Percentiles rank a stretch among this genome's conserved stretches.
Evolutionary conservation across 2,888 invertebrate genomes (phyloP).

Genomic region (Amphiduros pacificus): DNA sequence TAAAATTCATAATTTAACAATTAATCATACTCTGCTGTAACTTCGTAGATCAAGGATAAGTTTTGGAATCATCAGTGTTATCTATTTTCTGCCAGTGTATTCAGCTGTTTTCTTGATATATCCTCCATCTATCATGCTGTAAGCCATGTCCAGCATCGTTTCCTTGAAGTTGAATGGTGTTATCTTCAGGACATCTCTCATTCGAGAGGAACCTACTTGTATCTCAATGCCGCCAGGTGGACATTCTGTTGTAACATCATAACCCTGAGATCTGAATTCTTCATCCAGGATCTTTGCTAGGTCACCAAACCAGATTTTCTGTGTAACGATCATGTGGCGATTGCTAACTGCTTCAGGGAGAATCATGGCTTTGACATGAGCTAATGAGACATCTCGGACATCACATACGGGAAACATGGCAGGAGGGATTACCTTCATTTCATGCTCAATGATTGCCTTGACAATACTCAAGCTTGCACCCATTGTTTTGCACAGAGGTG

Average conservation of each 20-base stretch:
- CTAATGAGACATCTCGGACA: neutral
- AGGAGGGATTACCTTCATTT: constrained; percentile 14
- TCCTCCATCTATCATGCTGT: constrained; percentile 62
- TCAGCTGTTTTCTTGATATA: constrained; percentile 57
- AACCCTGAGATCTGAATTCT: neutral
- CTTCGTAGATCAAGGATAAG: no score
- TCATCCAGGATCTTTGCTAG: neutral
- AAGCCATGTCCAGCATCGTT: constrained; percentile 56
- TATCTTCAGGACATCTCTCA: neutral
- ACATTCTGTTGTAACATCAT: neutral
- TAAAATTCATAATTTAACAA: no score
- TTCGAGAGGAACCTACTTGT: neutral
- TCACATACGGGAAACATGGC: neutral
- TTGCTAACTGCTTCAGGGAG: neutral
- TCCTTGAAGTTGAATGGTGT: neutral
- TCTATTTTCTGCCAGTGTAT: no score
- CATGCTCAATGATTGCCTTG: constrained; percentile 48
- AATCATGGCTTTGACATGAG: neutral
- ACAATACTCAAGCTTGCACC: neutral
- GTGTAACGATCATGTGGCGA: neutral
- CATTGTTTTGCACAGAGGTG: constrained; percentile 40
- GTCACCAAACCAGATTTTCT: neutral
- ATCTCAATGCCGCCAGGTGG: neutral
- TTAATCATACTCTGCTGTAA: no score
- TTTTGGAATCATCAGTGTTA: no score